phyloP scores from a whole-genome alignment of 2,888 invertebrate species.

The Masnerella sp. region DNA sequence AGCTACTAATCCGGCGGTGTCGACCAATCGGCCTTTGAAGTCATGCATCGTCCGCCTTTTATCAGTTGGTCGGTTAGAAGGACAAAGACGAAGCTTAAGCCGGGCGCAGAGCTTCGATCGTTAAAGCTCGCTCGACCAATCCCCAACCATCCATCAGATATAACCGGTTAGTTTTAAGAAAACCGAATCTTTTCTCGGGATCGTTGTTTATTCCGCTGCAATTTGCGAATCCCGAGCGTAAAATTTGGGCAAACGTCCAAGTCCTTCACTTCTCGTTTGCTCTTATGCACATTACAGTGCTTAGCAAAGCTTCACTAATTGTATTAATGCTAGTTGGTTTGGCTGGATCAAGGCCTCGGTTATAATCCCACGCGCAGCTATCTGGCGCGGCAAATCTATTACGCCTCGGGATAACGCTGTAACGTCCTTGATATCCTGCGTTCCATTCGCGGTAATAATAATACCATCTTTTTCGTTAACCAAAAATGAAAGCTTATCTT shows the following conservation, averaged over 20 bases:
- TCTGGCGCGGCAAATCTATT: slow-evolving; percentile 69
- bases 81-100: slow-evolving; percentile 57
- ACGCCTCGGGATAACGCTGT: slow-evolving; percentile 56
- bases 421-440: slow-evolving; percentile 23
- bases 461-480: not conserved
- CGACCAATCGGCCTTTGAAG: slow-evolving; percentile 69
- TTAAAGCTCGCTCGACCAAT: slow-evolving; percentile 48
- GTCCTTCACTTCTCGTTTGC: slow-evolving; percentile 42
- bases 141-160: slow-evolving; percentile 34
- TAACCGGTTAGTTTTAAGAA: slow-evolving; percentile 22
- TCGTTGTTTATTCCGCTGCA: slow-evolving; percentile 31
- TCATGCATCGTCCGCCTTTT: slow-evolving; percentile 58
- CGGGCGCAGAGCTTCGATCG: slow-evolving; percentile 44
- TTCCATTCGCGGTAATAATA: slow-evolving; percentile 11
- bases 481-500: too few relatives aligned
- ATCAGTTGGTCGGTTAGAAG: slow-evolving; percentile 52
- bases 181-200: slow-evolving; percentile 16
- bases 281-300: slow-evolving; percentile 69
- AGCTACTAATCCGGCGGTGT: slow-evolving; percentile 66
- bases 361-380: slow-evolving; percentile 68
- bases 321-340: slow-evolving; percentile 75
- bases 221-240: slow-evolving; percentile 36
- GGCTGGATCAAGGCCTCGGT: slow-evolving; percentile 68
- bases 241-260: slow-evolving; percentile 75
- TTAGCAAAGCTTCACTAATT: slow-evolving; percentile 75